Base-by-base conservation (phyloP, 2,888 invertebrate genomes). In the Lobophora halterata region DNA sequence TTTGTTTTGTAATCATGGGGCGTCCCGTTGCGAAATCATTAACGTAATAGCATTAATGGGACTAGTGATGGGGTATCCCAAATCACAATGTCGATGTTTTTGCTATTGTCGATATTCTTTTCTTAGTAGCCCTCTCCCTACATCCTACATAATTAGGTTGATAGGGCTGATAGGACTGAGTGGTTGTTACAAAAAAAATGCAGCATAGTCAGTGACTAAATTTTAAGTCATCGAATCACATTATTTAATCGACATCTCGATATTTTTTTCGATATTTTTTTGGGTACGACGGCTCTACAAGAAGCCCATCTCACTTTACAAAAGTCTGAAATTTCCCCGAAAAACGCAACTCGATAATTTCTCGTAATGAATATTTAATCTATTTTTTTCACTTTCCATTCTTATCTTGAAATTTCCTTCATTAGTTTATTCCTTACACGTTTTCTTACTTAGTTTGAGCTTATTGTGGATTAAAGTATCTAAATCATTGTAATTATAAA, bases 1-100 rank as follows among this genome's bases (percentile, higher is more conserved):
- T 79, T 82, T 81, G 80, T 82, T 80, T 81, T 67, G 72, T 77
- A 79, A 80, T 82, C 79, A 79, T 69, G 73, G 65, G 68, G 68
- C 60, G 66, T 69, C 37, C 70, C 58, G 60, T 61, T 47, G 55
- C 54, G 54, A 61, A 74, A 82, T 79, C 77, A 81, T 83, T 82
- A 80, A 71, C 70, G 66, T 80, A 79, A 82, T 77, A 77, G 70
- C 78, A 69, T 78, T 80, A 82, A 81, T 79, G 70, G 77, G 7
- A 17, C 21, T 61, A 71, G 67, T 37, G 73, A 33, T 59, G 68
- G 49, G 55, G 29, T 25, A 25, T 9, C 8, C 19, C 5, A 11
- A 6, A 30, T 43, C 37, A 49, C 17, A 3, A 18, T 13, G 13
- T 39, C 29, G 33, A 33, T 29, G 17, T 17, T 26, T 21, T 7